phyloP scores from a whole-genome alignment of 53 echinoderm and acorn worm species.

The Arbacia lixula region DNA sequence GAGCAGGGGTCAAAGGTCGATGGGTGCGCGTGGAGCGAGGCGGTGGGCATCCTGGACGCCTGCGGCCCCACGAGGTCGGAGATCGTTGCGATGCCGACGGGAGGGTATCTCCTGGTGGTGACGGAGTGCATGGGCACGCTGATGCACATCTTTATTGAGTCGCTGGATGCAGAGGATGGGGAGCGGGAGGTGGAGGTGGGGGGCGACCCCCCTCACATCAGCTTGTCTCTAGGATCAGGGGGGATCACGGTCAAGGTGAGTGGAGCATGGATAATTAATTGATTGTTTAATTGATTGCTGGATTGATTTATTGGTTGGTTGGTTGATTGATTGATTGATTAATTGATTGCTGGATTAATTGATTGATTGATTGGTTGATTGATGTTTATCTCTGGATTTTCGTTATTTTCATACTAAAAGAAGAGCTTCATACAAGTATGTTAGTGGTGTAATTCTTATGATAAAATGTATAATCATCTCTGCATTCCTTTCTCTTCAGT shows the following conservation, averaged over 20 bases:
- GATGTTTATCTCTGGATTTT: too few species aligned
- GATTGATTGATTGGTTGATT: too few species aligned
- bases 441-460: too few species aligned
- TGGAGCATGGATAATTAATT: too few species aligned
- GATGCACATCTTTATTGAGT: slow-evolving; percentile 76
- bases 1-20: not conserved
- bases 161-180: slow-evolving; percentile 57
- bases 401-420: too few species aligned
- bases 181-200: not conserved
- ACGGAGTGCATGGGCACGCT: slow-evolving; percentile 79
- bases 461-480: too few species aligned
- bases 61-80: slow-evolving; percentile 74
- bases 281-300: too few species aligned
- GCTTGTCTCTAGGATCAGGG: slow-evolving; percentile 20
- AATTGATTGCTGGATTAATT: too few species aligned
- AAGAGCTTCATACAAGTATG: too few species aligned
- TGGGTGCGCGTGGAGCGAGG: slow-evolving; percentile 81
- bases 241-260: slow-evolving; percentile 32
- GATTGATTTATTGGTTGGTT: too few species aligned
- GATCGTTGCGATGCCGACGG: slow-evolving; percentile 79
- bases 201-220: slow-evolving; percentile 22
- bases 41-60: slow-evolving; percentile 62
- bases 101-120: slow-evolving; percentile 83
- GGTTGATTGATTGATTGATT: too few species aligned
- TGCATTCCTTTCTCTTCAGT: too few species aligned